A percentile compares a stretch with the other conserved stretches of the same genome.
Evolutionary conservation across 2,113 vertebrate species (phyloP).

Genomic region (Galemys pyrenaicus): DNA sequence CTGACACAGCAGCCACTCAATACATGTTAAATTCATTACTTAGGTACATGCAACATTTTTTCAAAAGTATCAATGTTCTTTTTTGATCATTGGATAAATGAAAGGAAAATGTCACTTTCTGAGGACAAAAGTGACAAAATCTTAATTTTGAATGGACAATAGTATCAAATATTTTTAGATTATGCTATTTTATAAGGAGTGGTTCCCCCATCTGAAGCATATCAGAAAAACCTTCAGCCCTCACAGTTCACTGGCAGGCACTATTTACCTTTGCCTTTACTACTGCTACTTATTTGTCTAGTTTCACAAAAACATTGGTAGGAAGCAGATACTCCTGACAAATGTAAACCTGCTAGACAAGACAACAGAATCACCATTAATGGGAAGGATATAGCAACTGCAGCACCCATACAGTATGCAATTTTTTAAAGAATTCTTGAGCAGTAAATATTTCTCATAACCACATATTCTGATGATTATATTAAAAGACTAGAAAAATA

Average conservation of each 20-base stretch:
- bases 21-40: background rate
- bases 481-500: background rate
- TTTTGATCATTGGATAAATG: background rate
- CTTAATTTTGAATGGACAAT: background rate
- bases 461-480: background rate
- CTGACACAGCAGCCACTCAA: background rate
- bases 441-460: background rate
- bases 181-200: background rate
- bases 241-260: background rate
- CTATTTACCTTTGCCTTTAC: background rate
- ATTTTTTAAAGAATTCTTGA: constrained; percentile 49
- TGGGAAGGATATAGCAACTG: background rate
- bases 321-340: background rate
- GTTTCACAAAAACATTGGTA: background rate
- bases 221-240: background rate
- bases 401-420: background rate
- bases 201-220: background rate
- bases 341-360: background rate
- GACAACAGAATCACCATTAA: background rate
- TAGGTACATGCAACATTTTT: background rate
- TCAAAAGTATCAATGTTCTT: background rate
- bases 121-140: background rate
- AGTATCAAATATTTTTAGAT: background rate
- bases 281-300: background rate
- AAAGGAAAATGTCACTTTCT: background rate